phyloP scores from a whole-genome alignment of 2,888 invertebrate species.

The Psylliodes chrysocephalus region DNA sequence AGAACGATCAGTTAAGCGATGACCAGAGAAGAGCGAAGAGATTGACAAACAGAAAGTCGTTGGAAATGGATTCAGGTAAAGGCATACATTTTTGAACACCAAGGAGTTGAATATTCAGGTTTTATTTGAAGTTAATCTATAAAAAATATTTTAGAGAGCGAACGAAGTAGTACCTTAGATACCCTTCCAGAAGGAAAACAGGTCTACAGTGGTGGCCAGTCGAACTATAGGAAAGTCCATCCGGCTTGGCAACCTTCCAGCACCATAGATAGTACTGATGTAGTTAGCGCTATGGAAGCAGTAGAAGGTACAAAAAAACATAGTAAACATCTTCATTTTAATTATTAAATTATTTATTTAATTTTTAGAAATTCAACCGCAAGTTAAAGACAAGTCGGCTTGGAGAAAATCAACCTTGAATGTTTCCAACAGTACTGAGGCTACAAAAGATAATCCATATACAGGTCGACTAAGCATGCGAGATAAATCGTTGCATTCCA shows the following conservation, averaged over 20 bases:
- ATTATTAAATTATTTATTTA: too few species aligned
- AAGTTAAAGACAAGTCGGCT: slow-evolving; percentile 79
- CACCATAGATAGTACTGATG: slow-evolving; percentile 83
- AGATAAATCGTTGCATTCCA: slow-evolving; percentile 65
- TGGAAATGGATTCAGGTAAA: slow-evolving; percentile 86
- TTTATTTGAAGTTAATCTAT: too few species aligned
- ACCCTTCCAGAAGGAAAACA: slow-evolving; percentile 79
- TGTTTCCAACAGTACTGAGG: slow-evolving; percentile 72
- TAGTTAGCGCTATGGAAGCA: slow-evolving; percentile 85
- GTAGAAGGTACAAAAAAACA: slow-evolving; percentile 89
- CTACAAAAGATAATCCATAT: slow-evolving; percentile 72
- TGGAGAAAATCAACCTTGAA: slow-evolving; percentile 79
- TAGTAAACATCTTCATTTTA: too few species aligned
- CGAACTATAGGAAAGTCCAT: slow-evolving; percentile 72
- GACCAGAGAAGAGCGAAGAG: slow-evolving; percentile 74
- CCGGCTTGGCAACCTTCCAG: slow-evolving; percentile 84
- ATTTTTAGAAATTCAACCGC: slow-evolving; percentile 75
- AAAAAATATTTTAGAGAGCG: slow-evolving; percentile 76
- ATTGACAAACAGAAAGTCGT: slow-evolving; percentile 78
- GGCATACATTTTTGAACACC: background rate
- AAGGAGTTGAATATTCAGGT: background rate
- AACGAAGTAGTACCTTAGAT: slow-evolving; percentile 78
- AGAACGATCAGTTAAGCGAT: slow-evolving; percentile 79
- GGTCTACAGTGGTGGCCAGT: slow-evolving; percentile 63
- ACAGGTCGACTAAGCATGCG: slow-evolving; percentile 68